Base-by-base conservation (phyloP, 1,140 invertebrate genomes). In the Monomorium pharaonis region DNA sequence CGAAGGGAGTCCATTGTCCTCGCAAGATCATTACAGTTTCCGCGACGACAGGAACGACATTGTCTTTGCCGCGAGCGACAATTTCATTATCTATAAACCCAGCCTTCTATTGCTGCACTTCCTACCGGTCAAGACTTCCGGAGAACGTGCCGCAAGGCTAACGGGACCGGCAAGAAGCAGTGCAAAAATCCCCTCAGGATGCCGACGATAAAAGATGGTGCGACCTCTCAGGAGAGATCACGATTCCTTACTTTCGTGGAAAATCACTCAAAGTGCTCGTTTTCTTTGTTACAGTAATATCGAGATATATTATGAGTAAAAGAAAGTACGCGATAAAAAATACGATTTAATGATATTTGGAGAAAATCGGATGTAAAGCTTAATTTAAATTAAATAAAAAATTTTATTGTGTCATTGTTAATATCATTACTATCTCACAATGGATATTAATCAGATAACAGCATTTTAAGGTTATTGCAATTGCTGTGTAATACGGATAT, bases 31-130 rank as follows among this genome's bases (percentile, higher is more conserved):
- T 80, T 54, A 54, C 21, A 51, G 77, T 54, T 80, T 80, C 47
- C 77, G 62, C 7, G 44, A n/a, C 37, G 37, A 44, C 58, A 27
- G 44, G 42, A 33, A 49, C 76, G 76, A 78, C 27, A 49, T 65
- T 78, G 27, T 77, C 56, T 30, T 33, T n/a, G 33, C 16, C 7
- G 21, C 72, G 14, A 51, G 18, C 70, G 58, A 80, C 76, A 80
- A 70, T 81, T 81, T 81, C 65, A 58, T 81, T 56, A 81, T 18
- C 37, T 60, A 56, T 56, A 69, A 81, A 24, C 18, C 33, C 7
- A 12, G 37, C 4, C 4, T 54, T 5, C 77, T 70, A 42, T 30
- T 78, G 60, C 14, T 9, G 21, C 12, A 51, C 49, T 81, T 72
- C 51, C 63, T 70, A 18, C n/a, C 24, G 21, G 6, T 18, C 63